Percentiles rank a stretch among this genome's conserved stretches.
Conservation (phyloP, 64 coral and sea anemone genomes). For the Porites lutea region DNA sequence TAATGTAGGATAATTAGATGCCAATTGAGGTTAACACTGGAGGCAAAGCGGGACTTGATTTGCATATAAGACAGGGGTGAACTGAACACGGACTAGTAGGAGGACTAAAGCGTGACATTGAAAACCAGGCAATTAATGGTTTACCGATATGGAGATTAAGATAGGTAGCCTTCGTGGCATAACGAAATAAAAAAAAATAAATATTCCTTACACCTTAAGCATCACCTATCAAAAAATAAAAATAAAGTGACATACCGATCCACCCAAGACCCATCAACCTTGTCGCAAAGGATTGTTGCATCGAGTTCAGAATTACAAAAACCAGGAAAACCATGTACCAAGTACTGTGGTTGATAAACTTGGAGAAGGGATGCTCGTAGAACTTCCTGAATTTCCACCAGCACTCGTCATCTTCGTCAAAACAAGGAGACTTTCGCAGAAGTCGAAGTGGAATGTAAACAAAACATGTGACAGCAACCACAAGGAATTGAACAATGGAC, state of each 20-base stretch:
- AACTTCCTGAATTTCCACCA: background rate
- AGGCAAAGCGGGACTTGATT: no score
- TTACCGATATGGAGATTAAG: no score
- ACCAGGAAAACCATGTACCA: constrained; percentile 29
- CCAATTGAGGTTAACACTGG: no score
- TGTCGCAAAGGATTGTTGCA: background rate
- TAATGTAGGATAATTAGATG: no score
- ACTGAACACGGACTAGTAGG: no score
- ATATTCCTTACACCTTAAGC: no score
- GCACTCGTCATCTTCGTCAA: background rate
- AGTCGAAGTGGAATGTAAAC: background rate
- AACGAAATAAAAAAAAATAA: no score
- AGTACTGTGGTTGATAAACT: constrained; percentile 50
- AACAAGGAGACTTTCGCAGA: background rate
- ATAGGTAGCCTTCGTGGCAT: no score
- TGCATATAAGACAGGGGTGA: no score
- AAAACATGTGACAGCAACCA: background rate
- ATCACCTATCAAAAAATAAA: background rate
- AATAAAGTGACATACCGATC: background rate
- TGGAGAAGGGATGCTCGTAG: constrained; percentile 34
- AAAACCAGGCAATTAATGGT: no score
- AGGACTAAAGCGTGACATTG: no score
- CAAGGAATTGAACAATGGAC: background rate
- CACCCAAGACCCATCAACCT: background rate
- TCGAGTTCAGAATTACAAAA: background rate